phyloP scores from a whole-genome alignment of 2,113 vertebrate species.

The Psittacara wagleri region DNA sequence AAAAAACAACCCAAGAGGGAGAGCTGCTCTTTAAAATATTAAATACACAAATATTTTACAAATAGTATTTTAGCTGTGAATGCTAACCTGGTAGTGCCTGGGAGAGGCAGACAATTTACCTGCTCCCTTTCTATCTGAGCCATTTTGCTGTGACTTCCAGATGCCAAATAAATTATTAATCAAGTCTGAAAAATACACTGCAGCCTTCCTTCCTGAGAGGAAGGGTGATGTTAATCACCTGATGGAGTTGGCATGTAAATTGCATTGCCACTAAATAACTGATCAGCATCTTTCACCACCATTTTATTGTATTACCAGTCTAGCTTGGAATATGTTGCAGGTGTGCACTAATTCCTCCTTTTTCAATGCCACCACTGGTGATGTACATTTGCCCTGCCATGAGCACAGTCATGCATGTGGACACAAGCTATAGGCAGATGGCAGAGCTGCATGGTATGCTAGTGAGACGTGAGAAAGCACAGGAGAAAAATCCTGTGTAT shows the following conservation, averaged over 20 bases:
- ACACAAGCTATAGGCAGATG: background rate
- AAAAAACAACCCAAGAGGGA: slow-evolving; percentile 18
- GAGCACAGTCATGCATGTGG: background rate
- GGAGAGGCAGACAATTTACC: slow-evolving; percentile 24
- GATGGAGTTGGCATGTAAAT: background rate
- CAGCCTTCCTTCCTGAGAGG: background rate
- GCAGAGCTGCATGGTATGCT: background rate
- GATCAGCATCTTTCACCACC: background rate
- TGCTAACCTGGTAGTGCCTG: slow-evolving; percentile 8
- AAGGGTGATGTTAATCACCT: background rate
- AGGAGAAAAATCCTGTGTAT: background rate
- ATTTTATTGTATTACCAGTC: background rate
- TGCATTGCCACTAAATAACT: background rate
- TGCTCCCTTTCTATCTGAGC: slow-evolving; percentile 19
- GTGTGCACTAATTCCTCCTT: background rate
- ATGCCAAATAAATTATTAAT: slow-evolving; percentile 61
- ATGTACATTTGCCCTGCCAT: background rate
- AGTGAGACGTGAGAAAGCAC: background rate
- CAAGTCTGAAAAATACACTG: background rate
- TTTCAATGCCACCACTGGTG: background rate
- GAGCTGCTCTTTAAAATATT: slow-evolving; percentile 40
- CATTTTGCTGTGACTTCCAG: slow-evolving; percentile 29
- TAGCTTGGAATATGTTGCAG: background rate
- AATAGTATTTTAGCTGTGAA: slow-evolving; percentile 25
- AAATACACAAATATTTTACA: slow-evolving; percentile 59